Percentiles rank a stretch among this genome's conserved stretches.
phyloP scores from a whole-genome alignment of 2,888 invertebrate species.

The Plagodis pulveraria region DNA sequence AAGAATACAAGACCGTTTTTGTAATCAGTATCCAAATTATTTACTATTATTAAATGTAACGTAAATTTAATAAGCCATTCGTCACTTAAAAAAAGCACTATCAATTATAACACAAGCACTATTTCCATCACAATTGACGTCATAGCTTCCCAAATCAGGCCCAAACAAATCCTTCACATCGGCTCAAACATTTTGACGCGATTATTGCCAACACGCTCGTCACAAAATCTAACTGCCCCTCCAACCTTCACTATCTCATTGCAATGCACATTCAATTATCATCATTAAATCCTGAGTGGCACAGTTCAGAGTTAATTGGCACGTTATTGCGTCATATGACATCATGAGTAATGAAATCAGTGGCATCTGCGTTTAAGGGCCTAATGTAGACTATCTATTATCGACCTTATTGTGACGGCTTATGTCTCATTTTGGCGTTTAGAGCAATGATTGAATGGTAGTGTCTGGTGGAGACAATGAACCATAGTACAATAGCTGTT shows the following conservation, averaged over 20 bases:
- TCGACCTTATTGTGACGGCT: conserved; percentile 9
- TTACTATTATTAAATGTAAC: background rate
- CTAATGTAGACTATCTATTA: conserved; percentile 16
- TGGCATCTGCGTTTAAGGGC: conserved; percentile 60
- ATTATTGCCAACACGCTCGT: conserved; percentile 58
- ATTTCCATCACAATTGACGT: conserved; percentile 1
- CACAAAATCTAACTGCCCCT: conserved; percentile 46
- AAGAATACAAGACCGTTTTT: too few species aligned
- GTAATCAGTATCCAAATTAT: too few species aligned
- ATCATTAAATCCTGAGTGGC: conserved; percentile 40
- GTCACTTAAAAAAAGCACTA: background rate
- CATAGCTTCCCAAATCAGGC: conserved; percentile 40
- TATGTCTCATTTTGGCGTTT: conserved; percentile 30
- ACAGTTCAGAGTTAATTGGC: conserved; percentile 51
- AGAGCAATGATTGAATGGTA: conserved; percentile 44
- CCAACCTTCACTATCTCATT: conserved; percentile 38
- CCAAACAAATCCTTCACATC: conserved; percentile 52
- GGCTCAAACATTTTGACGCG: conserved; percentile 60
- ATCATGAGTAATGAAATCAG: conserved; percentile 48
- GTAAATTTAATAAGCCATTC: background rate
- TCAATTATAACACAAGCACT: background rate
- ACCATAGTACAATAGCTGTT: conserved; percentile 48
- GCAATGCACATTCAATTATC: conserved; percentile 42
- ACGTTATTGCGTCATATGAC: conserved; percentile 45
- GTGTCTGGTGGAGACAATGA: conserved; percentile 54